Conservation (phyloP, 2,797 vertebrate species). For the Psittacula derbiana region DNA sequence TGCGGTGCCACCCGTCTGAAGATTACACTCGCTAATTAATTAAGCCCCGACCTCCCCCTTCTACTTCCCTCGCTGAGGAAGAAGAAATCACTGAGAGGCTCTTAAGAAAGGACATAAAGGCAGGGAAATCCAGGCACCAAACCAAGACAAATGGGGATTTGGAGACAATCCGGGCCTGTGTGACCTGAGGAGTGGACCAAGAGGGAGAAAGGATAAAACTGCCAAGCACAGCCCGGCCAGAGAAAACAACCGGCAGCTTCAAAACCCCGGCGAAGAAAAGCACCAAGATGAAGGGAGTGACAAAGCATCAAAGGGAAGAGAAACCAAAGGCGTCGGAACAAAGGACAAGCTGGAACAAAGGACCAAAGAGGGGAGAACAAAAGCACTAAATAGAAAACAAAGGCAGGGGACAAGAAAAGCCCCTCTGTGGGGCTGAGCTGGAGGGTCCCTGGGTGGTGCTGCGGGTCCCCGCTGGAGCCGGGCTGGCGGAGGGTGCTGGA, state of each 20-base stretch:
- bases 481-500: not conserved
- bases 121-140: constrained; percentile 47
- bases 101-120: constrained; percentile 59
- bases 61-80: not conserved
- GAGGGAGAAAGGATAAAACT: constrained; percentile 60
- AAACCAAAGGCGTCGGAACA: constrained; percentile 65
- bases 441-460: constrained; percentile 47
- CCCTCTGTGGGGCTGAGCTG: constrained; percentile 17
- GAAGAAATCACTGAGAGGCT: constrained; percentile 40
- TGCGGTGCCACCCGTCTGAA: constrained; percentile 9
- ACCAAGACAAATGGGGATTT: constrained; percentile 62
- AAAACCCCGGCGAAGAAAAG: constrained; percentile 36
- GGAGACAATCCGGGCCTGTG: constrained; percentile 48
- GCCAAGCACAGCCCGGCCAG: not conserved
- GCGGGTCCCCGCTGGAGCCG: not conserved
- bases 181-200: constrained; percentile 59
- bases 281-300: constrained; percentile 67
- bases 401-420: constrained; percentile 46
- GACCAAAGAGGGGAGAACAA: constrained; percentile 64
- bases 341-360: constrained; percentile 66
- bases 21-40: constrained; percentile 62
- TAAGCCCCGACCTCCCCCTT: not conserved
- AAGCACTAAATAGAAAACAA: constrained; percentile 56
- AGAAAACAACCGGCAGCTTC: constrained; percentile 39
- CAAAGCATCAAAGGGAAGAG: constrained; percentile 69